Percentiles rank a stretch among this genome's conserved stretches.
phyloP scores from a whole-genome alignment of 2,113 vertebrate genomes.

The Morphnarchus princeps region DNA sequence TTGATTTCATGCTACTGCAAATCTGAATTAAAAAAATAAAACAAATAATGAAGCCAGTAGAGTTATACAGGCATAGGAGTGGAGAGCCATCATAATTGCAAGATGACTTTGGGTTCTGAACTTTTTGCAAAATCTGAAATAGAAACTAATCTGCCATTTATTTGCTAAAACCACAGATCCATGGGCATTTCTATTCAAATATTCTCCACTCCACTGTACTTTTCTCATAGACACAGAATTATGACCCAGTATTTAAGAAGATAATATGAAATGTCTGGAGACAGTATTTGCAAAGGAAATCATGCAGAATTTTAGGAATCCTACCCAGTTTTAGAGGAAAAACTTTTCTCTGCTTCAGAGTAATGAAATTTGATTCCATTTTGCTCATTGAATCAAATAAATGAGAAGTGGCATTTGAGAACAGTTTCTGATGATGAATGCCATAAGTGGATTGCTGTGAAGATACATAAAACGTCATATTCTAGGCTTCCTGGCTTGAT shows the following conservation, averaged over 20 bases:
- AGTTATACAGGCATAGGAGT: not conserved
- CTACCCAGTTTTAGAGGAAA: not conserved
- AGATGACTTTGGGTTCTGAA: not conserved
- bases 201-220: not conserved
- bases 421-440: conserved; percentile 52
- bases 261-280: not conserved
- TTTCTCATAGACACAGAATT: not conserved
- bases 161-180: not conserved
- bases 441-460: not conserved
- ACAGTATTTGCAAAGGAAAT: not conserved
- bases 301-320: not conserved
- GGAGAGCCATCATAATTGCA: not conserved
- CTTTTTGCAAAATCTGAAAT: not conserved
- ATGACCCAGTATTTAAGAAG: not conserved
- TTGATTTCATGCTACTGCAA: not conserved
- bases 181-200: not conserved
- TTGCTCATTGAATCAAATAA: conserved; percentile 43
- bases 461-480: conserved; percentile 52
- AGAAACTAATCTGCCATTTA: not conserved
- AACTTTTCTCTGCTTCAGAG: conserved; percentile 31
- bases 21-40: not conserved
- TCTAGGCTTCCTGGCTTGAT: conserved; percentile 19
- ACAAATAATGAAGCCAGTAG: not conserved
- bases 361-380: conserved; percentile 32
- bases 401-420: conserved; percentile 48